Percentiles rank a stretch among this genome's conserved stretches.
These are phyloP conservation scores for Gnathonemus longibarbis DNA, from an alignment of 2,113 vertebrate genomes.

Conservation along the genomic window DNA sequence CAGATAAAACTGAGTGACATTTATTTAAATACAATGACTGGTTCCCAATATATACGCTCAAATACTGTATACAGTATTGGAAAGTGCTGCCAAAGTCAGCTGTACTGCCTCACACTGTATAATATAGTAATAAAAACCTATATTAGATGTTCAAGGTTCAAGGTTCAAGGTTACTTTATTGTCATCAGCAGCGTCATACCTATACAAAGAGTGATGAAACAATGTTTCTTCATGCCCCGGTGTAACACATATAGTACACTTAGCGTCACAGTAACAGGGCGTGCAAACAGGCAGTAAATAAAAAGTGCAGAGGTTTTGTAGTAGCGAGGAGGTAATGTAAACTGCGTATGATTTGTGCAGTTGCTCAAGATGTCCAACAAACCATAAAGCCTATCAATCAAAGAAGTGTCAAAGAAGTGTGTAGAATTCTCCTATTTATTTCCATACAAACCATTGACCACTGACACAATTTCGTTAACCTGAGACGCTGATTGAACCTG, in stretches of 20 bases:
- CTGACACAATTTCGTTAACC: background rate
- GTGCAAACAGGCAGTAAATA: too few species aligned
- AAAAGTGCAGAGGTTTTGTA: too few species aligned
- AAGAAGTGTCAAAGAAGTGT: background rate
- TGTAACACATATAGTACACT: too few species aligned
- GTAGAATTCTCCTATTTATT: background rate
- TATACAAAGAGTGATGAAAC: too few species aligned
- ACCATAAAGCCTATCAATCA: background rate
- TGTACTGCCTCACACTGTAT: background rate
- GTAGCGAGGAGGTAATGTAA: too few species aligned
- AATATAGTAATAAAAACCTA: background rate
- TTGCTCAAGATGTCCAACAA: background rate
- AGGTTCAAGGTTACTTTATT: too few species aligned
- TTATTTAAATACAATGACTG: background rate
- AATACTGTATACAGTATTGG: background rate
- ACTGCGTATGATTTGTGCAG: too few species aligned
- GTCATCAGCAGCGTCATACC: too few species aligned
- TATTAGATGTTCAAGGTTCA: background rate
- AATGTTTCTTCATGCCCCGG: too few species aligned
- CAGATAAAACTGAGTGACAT: background rate
- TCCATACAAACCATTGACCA: background rate
- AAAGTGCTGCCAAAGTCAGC: background rate
- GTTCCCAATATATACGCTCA: background rate
- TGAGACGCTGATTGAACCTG: background rate
- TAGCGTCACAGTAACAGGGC: too few species aligned